phyloP scores from a whole-genome alignment of 2,888 invertebrate species.

The Lochmaea capreae region DNA sequence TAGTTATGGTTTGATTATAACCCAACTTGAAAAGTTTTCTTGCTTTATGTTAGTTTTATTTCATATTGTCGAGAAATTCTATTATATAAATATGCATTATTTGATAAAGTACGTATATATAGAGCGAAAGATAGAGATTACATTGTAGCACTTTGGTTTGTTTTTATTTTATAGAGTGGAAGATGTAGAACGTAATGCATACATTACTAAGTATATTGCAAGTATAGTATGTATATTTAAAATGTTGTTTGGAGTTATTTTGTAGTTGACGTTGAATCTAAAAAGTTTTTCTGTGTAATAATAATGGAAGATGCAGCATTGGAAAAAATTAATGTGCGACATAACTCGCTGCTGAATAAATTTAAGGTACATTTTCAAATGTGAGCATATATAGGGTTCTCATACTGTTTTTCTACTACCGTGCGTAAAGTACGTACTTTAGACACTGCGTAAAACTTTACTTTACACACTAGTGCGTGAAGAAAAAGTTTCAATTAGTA shows the following conservation, averaged over 20 bases:
- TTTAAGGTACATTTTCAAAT: no score
- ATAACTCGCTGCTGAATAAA: no score
- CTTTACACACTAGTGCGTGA: no score
- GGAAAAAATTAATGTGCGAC: no score
- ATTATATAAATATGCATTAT: slow-evolving; percentile 24
- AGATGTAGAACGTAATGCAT: not conserved
- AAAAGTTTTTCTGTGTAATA: no score
- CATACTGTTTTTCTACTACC: no score
- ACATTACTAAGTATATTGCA: not conserved
- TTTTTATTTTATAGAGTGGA: not conserved
- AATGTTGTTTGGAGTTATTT: not conserved
- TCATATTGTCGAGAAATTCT: not conserved
- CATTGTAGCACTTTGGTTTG: not conserved
- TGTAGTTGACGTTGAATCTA: no score
- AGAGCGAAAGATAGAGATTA: not conserved
- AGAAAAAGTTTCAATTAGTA: no score
- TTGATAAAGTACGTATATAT: slow-evolving; percentile 5
- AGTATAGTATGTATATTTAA: not conserved
- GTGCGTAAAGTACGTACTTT: no score
- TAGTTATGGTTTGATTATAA: slow-evolving; percentile 28
- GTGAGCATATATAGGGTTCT: no score
- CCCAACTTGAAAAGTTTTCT: slow-evolving; percentile 12
- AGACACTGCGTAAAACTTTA: no score
- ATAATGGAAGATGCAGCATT: no score
- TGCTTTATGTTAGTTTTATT: slow-evolving; percentile 11